Base-by-base conservation (phyloP, 2,888 invertebrate genomes). In the Alviniconcha strummeri region DNA sequence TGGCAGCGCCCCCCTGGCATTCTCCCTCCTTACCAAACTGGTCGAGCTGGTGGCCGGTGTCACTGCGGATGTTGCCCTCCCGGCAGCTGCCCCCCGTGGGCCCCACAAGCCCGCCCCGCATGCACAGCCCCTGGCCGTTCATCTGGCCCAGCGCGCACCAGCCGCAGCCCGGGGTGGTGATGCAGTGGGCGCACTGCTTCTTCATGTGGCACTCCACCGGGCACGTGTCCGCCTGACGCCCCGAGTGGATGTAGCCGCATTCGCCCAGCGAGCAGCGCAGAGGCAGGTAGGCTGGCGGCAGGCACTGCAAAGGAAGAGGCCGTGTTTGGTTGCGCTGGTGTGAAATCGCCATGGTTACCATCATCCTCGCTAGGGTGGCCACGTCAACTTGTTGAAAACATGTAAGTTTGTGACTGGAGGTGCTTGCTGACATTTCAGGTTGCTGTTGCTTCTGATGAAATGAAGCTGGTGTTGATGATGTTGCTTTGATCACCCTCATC, bases 231-330 rank as follows among this genome's bases (percentile, higher is more conserved):
- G 78, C 85, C 84, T 75, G 86, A 87, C 0, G 54, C 82, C 85
- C 83, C 95, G 95, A 19, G 85, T 88, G 84, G n/a, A 93, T 80
- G 64, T 97, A 94, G 0, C 98, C 98, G 92, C 98, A 98, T 0
- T 97, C 96, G 0, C 98, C 98, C 0, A 97, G 97, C 15, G 97
- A 96, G 91, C 98, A 98, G 87, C 97, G 96, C 5, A 98, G 95
- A 0, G 97, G 96, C 90, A 97, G 97, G 90, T 97, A 97, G 15
- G 96, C 96, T 0, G 97, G 97, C 0, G 98, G 96, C 88, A 98
- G 96, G 90, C 98, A 98, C 94, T 95, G 91, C 6, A 92, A 88
- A 57, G n/a, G 60, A 13, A 57, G 1, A 52, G 36, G 64, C 4
- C 64, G 64, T 64, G 64, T 64, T 9, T 64, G 64, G 9, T 9